phyloP scores from a whole-genome alignment of 2,113 vertebrate genomes.

The Spheniscus mendiculus region DNA sequence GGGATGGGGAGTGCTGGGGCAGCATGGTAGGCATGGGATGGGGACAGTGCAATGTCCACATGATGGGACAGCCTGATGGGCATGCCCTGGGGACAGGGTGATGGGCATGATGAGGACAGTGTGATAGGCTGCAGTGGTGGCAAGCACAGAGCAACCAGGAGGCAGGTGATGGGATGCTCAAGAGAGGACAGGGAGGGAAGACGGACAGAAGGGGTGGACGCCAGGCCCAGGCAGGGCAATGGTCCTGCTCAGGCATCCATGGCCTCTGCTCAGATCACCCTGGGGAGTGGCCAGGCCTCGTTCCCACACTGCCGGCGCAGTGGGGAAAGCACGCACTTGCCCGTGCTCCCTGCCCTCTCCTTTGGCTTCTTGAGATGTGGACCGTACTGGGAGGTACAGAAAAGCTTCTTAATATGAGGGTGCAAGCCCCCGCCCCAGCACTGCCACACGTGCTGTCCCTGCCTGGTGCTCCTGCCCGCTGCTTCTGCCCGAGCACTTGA shows the following conservation, averaged over 20 bases:
- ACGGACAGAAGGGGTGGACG: background rate
- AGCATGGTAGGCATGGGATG: background rate
- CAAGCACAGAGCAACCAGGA: background rate
- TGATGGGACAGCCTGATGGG: fast-evolving
- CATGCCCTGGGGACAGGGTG: background rate
- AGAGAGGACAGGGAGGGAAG: background rate
- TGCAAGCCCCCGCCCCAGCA: background rate
- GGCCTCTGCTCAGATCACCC: background rate
- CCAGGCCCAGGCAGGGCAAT: background rate
- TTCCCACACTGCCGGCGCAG: background rate
- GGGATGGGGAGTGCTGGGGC: background rate
- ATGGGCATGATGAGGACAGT: background rate
- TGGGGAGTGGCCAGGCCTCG: background rate
- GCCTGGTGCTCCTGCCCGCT: background rate
- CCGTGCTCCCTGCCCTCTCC: background rate
- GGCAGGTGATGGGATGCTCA: background rate
- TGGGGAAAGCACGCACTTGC: fast-evolving
- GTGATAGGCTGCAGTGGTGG: background rate
- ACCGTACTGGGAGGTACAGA: background rate
- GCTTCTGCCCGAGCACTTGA: fast-evolving
- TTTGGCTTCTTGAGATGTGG: background rate
- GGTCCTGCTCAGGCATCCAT: background rate
- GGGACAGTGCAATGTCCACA: background rate
- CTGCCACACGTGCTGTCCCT: fast-evolving
- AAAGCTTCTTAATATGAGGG: fast-evolving